Evolutionary conservation across 2,113 vertebrate genomes (phyloP).

Genomic region (Osmerus eperlanus): DNA sequence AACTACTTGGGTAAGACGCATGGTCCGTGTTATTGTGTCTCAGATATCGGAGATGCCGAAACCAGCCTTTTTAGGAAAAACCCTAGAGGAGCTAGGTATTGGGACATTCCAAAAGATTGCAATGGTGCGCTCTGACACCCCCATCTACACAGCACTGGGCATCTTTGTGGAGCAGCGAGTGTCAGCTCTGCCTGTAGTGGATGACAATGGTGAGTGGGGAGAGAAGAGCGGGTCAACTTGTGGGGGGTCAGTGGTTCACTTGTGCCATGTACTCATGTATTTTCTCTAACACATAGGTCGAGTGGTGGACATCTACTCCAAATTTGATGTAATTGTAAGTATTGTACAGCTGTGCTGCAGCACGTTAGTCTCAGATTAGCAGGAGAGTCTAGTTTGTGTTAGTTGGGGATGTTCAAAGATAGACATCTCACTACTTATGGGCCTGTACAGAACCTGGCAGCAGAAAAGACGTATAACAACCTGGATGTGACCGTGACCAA

Average conservation of each 20-base stretch:
- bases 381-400: neutral
- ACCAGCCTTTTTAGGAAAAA: slow-evolving; percentile 83
- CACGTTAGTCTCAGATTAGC: neutral
- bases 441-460: slow-evolving; percentile 84
- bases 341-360: slow-evolving; percentile 2
- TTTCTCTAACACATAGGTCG: slow-evolving; percentile 72
- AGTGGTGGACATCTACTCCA: slow-evolving; percentile 97
- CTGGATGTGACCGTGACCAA: slow-evolving; percentile 94
- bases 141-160: slow-evolving; percentile 90
- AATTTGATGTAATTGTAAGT: slow-evolving; percentile 98
- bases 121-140: slow-evolving; percentile 85
- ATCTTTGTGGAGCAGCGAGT: slow-evolving; percentile 96
- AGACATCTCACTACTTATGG: slow-evolving; percentile 12
- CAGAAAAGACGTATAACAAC: slow-evolving; percentile 98
- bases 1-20: neutral
- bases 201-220: slow-evolving; percentile 81
- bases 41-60: slow-evolving; percentile 96
- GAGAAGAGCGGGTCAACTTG: neutral
- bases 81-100: slow-evolving; percentile 84
- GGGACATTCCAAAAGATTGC: slow-evolving; percentile 94
- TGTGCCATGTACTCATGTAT: neutral
- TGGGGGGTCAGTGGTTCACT: neutral
- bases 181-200: slow-evolving; percentile 90
- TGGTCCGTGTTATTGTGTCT: slow-evolving; percentile 17
- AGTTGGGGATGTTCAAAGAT: slow-evolving; percentile 10